Percentiles rank a stretch among this genome's conserved stretches.
phyloP scores from a whole-genome alignment of 35 echinoderm and acorn worm species.

The Eucidaris tribuloides region DNA sequence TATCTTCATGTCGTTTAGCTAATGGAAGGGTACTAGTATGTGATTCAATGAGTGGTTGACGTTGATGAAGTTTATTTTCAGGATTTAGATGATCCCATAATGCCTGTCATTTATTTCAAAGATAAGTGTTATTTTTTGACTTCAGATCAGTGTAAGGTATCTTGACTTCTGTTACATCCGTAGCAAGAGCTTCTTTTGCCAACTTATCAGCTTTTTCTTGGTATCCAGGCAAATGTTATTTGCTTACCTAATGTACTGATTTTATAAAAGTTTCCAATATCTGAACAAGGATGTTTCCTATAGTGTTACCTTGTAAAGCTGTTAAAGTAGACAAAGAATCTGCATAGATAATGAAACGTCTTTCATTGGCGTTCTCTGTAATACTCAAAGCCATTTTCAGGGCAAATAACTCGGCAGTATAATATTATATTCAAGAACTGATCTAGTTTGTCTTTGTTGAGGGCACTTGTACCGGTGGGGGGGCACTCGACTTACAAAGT shows the following conservation, averaged over 20 bases:
- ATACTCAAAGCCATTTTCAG: not conserved
- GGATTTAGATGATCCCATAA: not conserved
- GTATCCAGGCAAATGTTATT: not conserved
- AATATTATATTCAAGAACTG: not conserved
- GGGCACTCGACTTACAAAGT: too few species aligned
- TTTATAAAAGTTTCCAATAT: not conserved
- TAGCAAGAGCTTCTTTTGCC: not conserved
- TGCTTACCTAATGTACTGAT: not conserved
- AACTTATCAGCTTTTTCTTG: not conserved
- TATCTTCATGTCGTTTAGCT: not conserved
- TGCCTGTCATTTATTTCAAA: not conserved
- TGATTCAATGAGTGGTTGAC: not conserved
- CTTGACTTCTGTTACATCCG: not conserved
- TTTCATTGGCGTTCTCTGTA: not conserved
- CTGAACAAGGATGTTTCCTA: too few species aligned
- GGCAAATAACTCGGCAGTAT: not conserved
- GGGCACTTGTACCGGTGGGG: too few species aligned
- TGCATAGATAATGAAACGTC: not conserved
- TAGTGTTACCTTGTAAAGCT: not conserved
- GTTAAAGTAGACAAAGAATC: not conserved
- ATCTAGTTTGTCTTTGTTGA: not conserved
- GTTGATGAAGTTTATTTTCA: not conserved
- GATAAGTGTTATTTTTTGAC: not conserved
- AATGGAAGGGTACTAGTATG: not conserved
- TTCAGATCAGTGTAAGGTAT: not conserved